phyloP scores from a whole-genome alignment of 2,888 invertebrate species.

The Lingula anatina region DNA sequence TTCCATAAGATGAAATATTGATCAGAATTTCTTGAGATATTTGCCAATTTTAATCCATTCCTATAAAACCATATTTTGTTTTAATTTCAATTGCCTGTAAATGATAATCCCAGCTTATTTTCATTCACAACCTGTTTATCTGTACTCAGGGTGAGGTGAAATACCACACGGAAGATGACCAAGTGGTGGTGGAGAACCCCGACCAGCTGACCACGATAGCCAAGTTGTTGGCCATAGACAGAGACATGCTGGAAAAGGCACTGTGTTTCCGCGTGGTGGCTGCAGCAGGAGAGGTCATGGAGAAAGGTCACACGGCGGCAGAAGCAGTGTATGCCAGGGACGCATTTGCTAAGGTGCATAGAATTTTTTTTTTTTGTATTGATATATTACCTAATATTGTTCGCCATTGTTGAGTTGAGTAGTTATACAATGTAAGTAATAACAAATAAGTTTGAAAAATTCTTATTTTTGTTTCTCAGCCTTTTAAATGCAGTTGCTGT shows the following conservation, averaged over 20 bases:
- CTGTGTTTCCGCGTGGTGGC: conserved; percentile 85
- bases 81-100: too few species aligned
- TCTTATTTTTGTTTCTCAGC: too few species aligned
- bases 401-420: too few species aligned
- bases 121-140: too few species aligned
- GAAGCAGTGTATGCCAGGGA: conserved; percentile 86
- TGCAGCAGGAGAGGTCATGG: conserved; percentile 86
- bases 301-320: conserved; percentile 78
- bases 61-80: too few species aligned
- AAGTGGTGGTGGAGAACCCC: conserved; percentile 57
- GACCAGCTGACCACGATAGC: conserved; percentile 57
- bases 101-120: too few species aligned
- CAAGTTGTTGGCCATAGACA: conserved; percentile 63
- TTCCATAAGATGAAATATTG: too few species aligned
- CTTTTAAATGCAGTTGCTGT: too few species aligned
- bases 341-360: conserved; percentile 77
- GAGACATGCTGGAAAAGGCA: conserved; percentile 66
- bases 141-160: conserved; percentile 65
- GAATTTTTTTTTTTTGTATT: not conserved
- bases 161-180: conserved; percentile 55
- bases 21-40: too few species aligned
- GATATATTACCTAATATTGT: not conserved
- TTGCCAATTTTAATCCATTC: too few species aligned
- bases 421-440: too few species aligned
- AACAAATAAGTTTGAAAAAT: too few species aligned